Conservation (phyloP, 2,888 invertebrate species). For the Melikaiella ostensackeni region DNA sequence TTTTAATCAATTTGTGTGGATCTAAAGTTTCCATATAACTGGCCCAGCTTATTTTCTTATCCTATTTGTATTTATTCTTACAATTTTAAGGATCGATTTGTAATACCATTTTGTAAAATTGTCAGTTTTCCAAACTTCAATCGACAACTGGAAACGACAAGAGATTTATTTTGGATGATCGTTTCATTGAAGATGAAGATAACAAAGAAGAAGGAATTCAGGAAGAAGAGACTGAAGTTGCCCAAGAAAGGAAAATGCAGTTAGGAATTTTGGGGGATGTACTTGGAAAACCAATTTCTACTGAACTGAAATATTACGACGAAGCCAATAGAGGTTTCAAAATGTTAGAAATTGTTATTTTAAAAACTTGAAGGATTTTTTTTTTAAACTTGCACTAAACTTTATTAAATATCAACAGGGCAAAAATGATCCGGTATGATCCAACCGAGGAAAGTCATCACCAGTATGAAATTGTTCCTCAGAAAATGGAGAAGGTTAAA, state of each 20-base stretch:
- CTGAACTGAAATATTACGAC: constrained; percentile 39
- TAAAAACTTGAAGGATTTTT: not conserved
- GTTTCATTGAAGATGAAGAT: constrained; percentile 83
- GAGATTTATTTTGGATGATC: constrained; percentile 86
- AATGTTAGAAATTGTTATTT: constrained; percentile 12
- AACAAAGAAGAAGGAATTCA: constrained; percentile 66
- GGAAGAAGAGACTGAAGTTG: constrained; percentile 59
- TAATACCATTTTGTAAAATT: constrained; percentile 45
- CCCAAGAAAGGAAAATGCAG: constrained; percentile 79
- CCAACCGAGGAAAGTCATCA: constrained; percentile 67
- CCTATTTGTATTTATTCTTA: too few relatives aligned
- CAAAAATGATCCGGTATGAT: constrained; percentile 72
- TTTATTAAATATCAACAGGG: constrained; percentile 57
- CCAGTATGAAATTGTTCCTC: constrained; percentile 63
- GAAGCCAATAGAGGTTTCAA: constrained; percentile 6
- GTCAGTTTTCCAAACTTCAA: constrained; percentile 85
- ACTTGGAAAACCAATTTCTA: constrained; percentile 77
- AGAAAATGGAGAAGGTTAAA: constrained; percentile 58
- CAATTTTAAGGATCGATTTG: constrained; percentile 6
- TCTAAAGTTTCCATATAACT: too few relatives aligned
- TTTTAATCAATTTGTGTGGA: not conserved
- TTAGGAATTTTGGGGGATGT: constrained; percentile 80
- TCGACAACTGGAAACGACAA: constrained; percentile 86
- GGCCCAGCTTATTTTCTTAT: too few relatives aligned
- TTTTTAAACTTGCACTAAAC: not conserved